Base-by-base conservation (phyloP, 2,888 invertebrate species). In the Drosophila paranaensis region DNA sequence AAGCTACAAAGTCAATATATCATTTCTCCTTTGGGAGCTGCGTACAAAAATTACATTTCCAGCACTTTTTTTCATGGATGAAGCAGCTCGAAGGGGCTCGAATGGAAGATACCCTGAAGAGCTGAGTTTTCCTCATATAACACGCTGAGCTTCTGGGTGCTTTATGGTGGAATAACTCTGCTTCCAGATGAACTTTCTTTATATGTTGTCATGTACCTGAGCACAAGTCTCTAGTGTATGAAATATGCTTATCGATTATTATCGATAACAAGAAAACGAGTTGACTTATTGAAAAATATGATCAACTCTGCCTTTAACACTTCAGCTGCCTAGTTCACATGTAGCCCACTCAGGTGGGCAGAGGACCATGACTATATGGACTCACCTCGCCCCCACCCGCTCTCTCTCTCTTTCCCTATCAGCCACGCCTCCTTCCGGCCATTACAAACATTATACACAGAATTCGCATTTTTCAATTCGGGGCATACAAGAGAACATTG, bases 1-100 rank as follows among this genome's bases (percentile, higher is more conserved):
- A 35, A 20, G 20, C 8, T 9, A 35, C 54, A 39, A n/a, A 54
- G 37, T 37, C 54, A 54, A 54, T 54, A 39, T 54, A 54, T 54
- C n/a, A 54, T 39, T 39, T 27, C 11, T 40, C 39, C 39, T n/a
- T 2, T 16, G 54, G 54, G 54, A 51, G 5, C 35, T 14, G 51
- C 33, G 27, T 39, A 13, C 35, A n/a, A 39, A 53, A 39, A 25
- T 39, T 1, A 11, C 9, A 5, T 30, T 14, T 48, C 8, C 20
- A 20, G 20, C 20, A 20, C 20, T 20, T 20, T 48, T 33, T 48
- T 48, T n/a, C 25, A 48, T 20, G n/a, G n/a, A 33, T n/a, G 39
- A 9, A 14, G 20, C 9, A 3, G 9, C 25, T 3, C 20, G 9
- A 9, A 13, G 27, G 25, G 13, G 6, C 13, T 13, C 46, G 30